Base-by-base conservation (phyloP, 2,113 vertebrate species). In the Riparia riparia region DNA sequence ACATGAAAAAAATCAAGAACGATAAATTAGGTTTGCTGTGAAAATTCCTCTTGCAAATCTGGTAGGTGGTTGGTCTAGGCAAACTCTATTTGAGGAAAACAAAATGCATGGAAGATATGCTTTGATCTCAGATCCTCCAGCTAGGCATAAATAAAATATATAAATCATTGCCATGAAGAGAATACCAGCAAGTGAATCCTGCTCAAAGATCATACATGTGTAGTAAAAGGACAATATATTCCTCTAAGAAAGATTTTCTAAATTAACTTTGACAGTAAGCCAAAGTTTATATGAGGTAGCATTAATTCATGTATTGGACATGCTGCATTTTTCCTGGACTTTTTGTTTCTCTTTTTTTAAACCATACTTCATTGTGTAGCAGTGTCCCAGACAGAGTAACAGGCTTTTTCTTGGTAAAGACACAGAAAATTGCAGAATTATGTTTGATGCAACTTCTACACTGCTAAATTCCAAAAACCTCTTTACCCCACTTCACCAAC, bases 181-280 rank as follows among this genome's bases (percentile, higher is more conserved):
- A 86, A 91, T 37, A 71, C 5, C 26, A 72, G 18, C 32, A 89
- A 74, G 29, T 68, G 91, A 96, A 78, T 81, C 71, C 60, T 83
- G 68, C 87, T 94, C 79, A 66, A 63, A 93, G 45, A 93, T 88
- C 78, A 81, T 44, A 92, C 63, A 50, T 11, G 24, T 69, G 49
- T 37, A 78, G 42, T 37, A 69, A 44, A 83, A 96, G 72, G 45
- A 92, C 92, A 92, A 89, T 56, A 93, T 86, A 81, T 86, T 88
- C 53, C 63, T 96, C 73, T 65, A 81, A 82, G 63, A 49, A 93
- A 93, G 80, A 71, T 71, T 86, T 89, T 91, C 63, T 85, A 91
- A 93, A 93, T 81, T 87, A 81, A 92, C 53, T 85, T 71, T 63
- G 39, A 84, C 72, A 90, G 61, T 53, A 96, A 93, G 51, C 63